Evolutionary conservation across 2,888 invertebrate genomes (phyloP), one percentile per base, ranked within the genome.

Genomic region (Prosapia bicincta): DNA sequence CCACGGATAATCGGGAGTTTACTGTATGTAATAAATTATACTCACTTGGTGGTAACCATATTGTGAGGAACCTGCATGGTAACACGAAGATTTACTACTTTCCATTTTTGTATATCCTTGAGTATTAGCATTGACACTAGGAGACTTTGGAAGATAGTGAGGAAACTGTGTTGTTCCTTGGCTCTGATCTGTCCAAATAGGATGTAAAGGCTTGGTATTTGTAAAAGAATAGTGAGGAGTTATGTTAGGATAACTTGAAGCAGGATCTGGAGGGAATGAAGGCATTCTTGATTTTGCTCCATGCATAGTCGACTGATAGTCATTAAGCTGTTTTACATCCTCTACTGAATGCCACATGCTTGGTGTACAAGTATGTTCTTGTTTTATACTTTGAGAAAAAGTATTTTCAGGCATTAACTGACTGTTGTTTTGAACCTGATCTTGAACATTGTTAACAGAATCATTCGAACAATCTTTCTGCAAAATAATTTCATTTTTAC

Each of bases 141-240:
- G 83, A 75, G 85, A 83, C 15, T 85, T 89, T 43, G 88, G 89
- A 80, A 3, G 83, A 80, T 79, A 84, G 81, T 2, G 32, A 6
- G 54, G 20, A 13, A 6, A 9, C 13, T 54, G 54, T 9, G 54
- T 6, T 20, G 54, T n/a, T 54, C 54, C 54, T 54, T 54, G 54
- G 20, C 20, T 10, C 3, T 54, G 54, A n/a, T 20, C 54, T 20
- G n/a, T 1, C 72, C 72, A 72, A 2, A 9, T 20, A 20, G n/a
- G 71, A 28, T 72, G 72, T 10, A 28, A 69, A 13, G 69, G 25
- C 30, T 69, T 69, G n/a, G 69, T 69, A 26, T 72, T 32, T 0
- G 72, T 26, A 23, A 28, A 23, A n/a, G 15, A n/a, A 13, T 28
- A n/a, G 23, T 25, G 13, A 15, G 9, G 28, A 26, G 69, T 28